Base-by-base conservation (phyloP, 2,113 vertebrate species). In the Lophius piscatorius region DNA sequence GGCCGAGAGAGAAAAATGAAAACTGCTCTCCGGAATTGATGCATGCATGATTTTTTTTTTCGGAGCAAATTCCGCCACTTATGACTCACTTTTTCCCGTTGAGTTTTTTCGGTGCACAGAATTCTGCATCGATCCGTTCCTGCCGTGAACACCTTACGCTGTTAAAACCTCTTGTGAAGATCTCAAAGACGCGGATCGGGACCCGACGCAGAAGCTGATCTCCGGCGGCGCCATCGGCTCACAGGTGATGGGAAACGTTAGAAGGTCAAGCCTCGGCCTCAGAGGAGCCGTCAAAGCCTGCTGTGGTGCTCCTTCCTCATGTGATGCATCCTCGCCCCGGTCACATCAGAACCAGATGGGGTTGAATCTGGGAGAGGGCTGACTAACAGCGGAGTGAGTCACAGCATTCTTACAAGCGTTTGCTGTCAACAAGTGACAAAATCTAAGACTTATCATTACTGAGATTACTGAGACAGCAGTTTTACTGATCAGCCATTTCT, bases 351-450 rank as follows among this genome's bases (percentile, higher is more conserved):
- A 73, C 80, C 84, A 84, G 70, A 85, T 85, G 67, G 47, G 39
- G 41, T 57, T 81, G 87, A 90, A 85, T 89, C 82, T 83, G 78
- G 36, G 28, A 66, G 73, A 47, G 34, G 73, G 51, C 31, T 79
- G 80, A 82, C 79, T 89, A 88, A 86, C 63, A 76, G 63, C 33
- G n/a, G 34, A 18, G 33, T 88, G 87, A 91, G 73, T 89, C 87
- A 89, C 38, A 46, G 9, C 55, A 44, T 69, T 75, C 63, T 47
- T 44, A 65, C 41, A 42, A 60, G 29, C 8, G 11, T 31, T 31
- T 31, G 29, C 11, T 31, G 29, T 31, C 29, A 6, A n/a, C n/a
- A n/a, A n/a, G n/a, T n/a, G n/a, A n/a, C n/a, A n/a, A n/a, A n/a
- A n/a, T n/a, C n/a, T n/a, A n/a, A n/a, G n/a, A n/a, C n/a, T n/a